Conservation (phyloP, 92 coral and sea anemone species). For the Palythoa grandiflora region DNA sequence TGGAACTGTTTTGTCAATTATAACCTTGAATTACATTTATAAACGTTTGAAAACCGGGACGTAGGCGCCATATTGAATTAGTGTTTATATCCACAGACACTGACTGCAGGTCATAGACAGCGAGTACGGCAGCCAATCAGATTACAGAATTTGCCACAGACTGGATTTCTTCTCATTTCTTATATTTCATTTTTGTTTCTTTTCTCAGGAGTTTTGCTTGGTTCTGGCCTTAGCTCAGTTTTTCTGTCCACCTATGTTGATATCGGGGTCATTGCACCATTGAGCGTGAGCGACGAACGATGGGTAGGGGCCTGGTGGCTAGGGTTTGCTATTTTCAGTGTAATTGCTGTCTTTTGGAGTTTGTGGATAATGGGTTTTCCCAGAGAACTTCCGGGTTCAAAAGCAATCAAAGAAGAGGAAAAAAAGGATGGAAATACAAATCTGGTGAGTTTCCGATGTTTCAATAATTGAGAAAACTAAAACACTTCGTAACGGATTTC, state of each 20-base stretch:
- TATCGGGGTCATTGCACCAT: slow-evolving; percentile 66
- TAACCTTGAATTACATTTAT: no score
- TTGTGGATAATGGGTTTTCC: slow-evolving; percentile 83
- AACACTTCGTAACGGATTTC: no score
- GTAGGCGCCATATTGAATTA: no score
- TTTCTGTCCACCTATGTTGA: slow-evolving; percentile 61
- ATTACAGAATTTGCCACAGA: no score
- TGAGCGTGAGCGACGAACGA: slow-evolving; percentile 69
- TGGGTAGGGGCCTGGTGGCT: slow-evolving; percentile 99
- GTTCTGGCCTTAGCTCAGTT: background rate
- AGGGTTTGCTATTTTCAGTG: slow-evolving; percentile 70
- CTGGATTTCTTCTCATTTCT: no score
- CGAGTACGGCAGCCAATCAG: no score
- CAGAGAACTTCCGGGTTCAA: slow-evolving; percentile 71
- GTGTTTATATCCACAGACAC: no score
- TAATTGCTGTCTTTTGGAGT: slow-evolving; percentile 66
- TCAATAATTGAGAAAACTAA: background rate
- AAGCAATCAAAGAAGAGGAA: slow-evolving; percentile 45
- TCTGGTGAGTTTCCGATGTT: slow-evolving; percentile 23
- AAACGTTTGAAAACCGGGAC: no score
- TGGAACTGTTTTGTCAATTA: no score
- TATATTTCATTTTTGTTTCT: background rate
- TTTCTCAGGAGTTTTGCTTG: slow-evolving; percentile 1
- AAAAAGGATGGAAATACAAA: slow-evolving; percentile 14
- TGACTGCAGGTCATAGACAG: no score